Evolutionary conservation across 1,140 invertebrate species (phyloP), one percentile per base, ranked within the genome.

Genomic region (Euura saliciscinereae): DNA sequence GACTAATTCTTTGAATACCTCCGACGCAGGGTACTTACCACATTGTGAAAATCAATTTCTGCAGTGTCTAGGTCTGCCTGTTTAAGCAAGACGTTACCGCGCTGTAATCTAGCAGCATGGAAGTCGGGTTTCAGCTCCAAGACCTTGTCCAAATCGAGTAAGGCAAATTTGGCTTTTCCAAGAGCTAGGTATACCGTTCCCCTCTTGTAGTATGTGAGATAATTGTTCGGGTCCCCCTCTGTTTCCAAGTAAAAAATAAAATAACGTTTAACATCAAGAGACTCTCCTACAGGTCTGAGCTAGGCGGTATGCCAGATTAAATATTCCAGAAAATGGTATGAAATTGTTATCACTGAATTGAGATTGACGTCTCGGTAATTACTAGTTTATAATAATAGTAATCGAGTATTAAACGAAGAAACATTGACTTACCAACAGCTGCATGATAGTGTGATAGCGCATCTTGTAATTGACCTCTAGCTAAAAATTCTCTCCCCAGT

Each of bases 401-500:
- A 59, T 11, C 3, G 3, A 59, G 51, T 11, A 59, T 28, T 28
- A 28, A 28, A 28, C 28, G 28, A 28, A 28, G 28, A 28, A 59
- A 44, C 3, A 28, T 64, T 43, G 68, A 88, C 93, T 90, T 87
- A 98, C 97, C 97, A 81, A 99, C 95, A 78, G 98, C 99, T 71
- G 96, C 95, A 91, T 99, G 98, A 89, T 98, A 99, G 84, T 99
- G 98, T 67, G 95, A 95, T 44, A 99, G 86, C 1, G 99, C 98
- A 90, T 99, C 98, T 67, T 96, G 94, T 69, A 99, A 91, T 84
- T 99, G 96, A 66, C 98, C 97, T 77, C 92, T 92, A 6, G 95
- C 93, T 76, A 99, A 88, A 83, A 98, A 94, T 78, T 97, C 92
- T 85, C 94, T 94, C 2, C 98, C 98, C 84, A 98, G 89, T 84